These are phyloP conservation scores for Reticulitermes speratus DNA, from an alignment of 1,140 invertebrate genomes.

Conservation along the genomic window DNA sequence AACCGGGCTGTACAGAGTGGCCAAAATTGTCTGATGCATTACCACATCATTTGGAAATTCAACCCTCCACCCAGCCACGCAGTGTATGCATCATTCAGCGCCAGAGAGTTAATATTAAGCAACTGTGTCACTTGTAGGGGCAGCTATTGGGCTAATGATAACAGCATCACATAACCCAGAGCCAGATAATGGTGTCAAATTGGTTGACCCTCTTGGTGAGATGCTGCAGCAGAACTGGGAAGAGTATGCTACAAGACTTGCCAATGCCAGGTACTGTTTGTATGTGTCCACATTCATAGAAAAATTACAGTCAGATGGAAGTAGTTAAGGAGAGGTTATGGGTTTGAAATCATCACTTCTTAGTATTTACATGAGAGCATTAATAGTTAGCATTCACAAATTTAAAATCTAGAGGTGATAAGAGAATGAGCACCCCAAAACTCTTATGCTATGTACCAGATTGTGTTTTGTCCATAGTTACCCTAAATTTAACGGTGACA, in stretches of 20 bases:
- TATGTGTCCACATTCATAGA: conserved; percentile 7
- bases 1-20: background rate
- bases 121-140: conserved; percentile 40
- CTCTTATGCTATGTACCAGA: too few relatives aligned
- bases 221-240: conserved; percentile 96
- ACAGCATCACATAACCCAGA: conserved; percentile 98
- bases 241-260: conserved; percentile 77
- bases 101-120: background rate
- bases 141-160: conserved; percentile 92
- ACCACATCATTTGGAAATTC: background rate
- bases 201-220: conserved; percentile 93
- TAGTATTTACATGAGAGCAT: too few relatives aligned
- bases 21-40: background rate
- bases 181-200: conserved; percentile 95
- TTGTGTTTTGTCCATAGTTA: too few relatives aligned
- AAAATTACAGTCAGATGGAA: conserved; percentile 13
- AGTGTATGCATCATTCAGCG: background rate
- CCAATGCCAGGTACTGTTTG: conserved; percentile 64
- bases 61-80: background rate
- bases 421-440: too few relatives aligned
- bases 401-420: too few relatives aligned
- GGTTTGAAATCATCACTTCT: too few relatives aligned
- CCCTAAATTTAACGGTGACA: too few relatives aligned
- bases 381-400: too few relatives aligned
- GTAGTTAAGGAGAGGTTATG: too few relatives aligned